Percentiles rank a stretch among this genome's conserved stretches.
phyloP scores from a whole-genome alignment of 2,888 invertebrate genomes.

The Zaprionus bogoriensis region DNA sequence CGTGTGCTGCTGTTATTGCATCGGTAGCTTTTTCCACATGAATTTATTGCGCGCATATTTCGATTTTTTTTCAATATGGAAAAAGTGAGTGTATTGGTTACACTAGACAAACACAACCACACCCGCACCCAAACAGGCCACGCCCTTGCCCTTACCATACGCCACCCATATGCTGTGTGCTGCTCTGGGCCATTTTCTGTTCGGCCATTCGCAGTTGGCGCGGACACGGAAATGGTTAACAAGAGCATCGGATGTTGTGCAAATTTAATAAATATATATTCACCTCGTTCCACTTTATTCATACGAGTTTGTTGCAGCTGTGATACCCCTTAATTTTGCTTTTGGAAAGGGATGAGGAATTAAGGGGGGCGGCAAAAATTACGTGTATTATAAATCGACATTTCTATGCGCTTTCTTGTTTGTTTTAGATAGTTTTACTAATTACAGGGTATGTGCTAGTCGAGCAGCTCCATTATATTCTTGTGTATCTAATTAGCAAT shows the following conservation, averaged over 20 bases:
- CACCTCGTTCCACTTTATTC: conserved; percentile 55
- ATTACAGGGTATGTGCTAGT: conserved; percentile 11
- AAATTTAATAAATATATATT: conserved; percentile 74
- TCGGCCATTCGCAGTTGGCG: conserved; percentile 36
- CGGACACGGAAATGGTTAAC: conserved; percentile 69
- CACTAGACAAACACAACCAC: not conserved
- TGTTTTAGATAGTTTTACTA: not conserved
- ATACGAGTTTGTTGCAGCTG: conserved; percentile 50
- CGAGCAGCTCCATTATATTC: not conserved
- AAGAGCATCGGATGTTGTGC: conserved; percentile 71
- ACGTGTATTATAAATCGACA: no score
- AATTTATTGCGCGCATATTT: conserved; percentile 71
- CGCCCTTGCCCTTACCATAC: not conserved
- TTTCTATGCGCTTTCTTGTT: conserved; percentile 5
- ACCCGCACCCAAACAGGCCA: not conserved
- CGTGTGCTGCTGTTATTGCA: conserved; percentile 39
- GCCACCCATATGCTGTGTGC: conserved; percentile 16
- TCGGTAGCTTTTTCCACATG: conserved; percentile 55
- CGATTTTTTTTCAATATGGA: conserved; percentile 49
- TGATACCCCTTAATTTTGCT: conserved; percentile 29
- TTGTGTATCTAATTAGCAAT: conserved; percentile 49
- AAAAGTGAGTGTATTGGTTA: conserved; percentile 18
- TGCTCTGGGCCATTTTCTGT: conserved; percentile 31
- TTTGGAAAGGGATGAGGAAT: no score
- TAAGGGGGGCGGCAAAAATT: no score